Evolutionary conservation across 2,888 invertebrate species (phyloP).

Genomic region (Tanytarsus gracilentus): DNA sequence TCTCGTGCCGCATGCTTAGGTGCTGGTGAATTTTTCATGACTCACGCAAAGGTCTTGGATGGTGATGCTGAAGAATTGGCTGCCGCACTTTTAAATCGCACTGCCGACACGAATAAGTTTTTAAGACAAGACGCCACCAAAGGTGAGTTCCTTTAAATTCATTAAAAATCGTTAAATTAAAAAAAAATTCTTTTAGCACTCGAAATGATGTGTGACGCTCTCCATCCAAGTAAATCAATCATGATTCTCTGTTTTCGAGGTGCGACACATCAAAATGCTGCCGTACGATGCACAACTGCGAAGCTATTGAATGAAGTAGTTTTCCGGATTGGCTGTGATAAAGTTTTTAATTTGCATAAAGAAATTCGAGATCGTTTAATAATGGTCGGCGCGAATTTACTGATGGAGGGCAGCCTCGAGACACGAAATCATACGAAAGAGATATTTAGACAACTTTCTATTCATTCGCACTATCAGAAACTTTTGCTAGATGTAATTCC

Average conservation of each 20-base stretch:
- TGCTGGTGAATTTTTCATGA: constrained; percentile 67
- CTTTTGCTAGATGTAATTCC: constrained; percentile 72
- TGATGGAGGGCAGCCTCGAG: constrained; percentile 79
- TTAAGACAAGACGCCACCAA: constrained; percentile 70
- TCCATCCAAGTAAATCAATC: constrained; percentile 59
- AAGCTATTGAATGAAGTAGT: constrained; percentile 65
- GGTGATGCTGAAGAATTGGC: constrained; percentile 82
- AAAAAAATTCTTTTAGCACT: constrained; percentile 48
- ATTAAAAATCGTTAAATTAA: constrained; percentile 38
- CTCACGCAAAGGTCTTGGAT: constrained; percentile 50
- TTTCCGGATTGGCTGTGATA: constrained; percentile 63
- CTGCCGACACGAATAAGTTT: constrained; percentile 90
- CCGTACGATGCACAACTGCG: constrained; percentile 76
- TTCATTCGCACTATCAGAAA: constrained; percentile 65
- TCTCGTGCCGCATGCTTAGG: constrained; percentile 79
- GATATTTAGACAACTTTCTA: constrained; percentile 62
- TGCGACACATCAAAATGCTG: constrained; percentile 72
- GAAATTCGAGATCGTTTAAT: constrained; percentile 75
- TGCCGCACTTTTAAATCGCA: constrained; percentile 70
- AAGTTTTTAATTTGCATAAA: constrained; percentile 59
- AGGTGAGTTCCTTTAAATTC: background rate
- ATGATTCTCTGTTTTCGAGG: constrained; percentile 60
- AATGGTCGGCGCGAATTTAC: constrained; percentile 68
- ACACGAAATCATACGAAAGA: constrained; percentile 72
- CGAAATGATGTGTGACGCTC: constrained; percentile 68